These are phyloP conservation scores for Dyspetes luteomarginatus DNA, from an alignment of 2,888 invertebrate species.

Conservation along the genomic window DNA sequence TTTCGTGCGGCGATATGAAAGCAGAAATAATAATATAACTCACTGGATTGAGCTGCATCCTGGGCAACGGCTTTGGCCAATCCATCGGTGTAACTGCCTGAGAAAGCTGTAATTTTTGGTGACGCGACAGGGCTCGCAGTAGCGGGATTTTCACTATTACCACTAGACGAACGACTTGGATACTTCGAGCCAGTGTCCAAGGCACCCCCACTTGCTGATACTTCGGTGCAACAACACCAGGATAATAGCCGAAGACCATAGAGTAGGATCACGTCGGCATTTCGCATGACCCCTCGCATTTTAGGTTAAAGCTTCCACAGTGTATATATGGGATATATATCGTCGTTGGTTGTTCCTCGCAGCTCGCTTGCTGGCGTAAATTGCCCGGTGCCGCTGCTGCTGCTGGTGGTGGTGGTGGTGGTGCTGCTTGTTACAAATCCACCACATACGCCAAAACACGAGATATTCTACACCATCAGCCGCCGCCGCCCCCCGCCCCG, in stretches of 20 bases:
- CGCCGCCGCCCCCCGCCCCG: no score
- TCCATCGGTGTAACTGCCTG: constrained; percentile 84
- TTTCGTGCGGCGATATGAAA: background rate
- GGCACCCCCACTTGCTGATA: constrained; percentile 80
- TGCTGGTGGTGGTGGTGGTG: background rate
- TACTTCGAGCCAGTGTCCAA: constrained; percentile 75
- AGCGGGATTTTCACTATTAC: background rate
- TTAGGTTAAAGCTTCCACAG: constrained; percentile 76
- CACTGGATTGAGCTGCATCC: constrained; percentile 84
- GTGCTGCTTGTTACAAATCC: background rate
- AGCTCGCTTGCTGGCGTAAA: background rate
- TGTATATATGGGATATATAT: background rate
- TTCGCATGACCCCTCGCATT: constrained; percentile 78
- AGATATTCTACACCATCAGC: no score
- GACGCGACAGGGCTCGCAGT: constrained; percentile 73
- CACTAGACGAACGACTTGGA: background rate
- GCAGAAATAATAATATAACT: constrained; percentile 76
- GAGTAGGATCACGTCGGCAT: constrained; percentile 77
- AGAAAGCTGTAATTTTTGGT: constrained; percentile 76
- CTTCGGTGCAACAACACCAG: constrained; percentile 75
- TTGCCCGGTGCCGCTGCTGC: background rate
- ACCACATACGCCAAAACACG: background rate
- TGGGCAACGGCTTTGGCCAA: constrained; percentile 86
- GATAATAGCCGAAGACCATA: constrained; percentile 75
- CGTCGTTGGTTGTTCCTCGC: constrained; percentile 15